These are phyloP conservation scores for Neopipo cinnamomea DNA, from an alignment of 2,113 vertebrate genomes.

Conservation along the genomic window DNA sequence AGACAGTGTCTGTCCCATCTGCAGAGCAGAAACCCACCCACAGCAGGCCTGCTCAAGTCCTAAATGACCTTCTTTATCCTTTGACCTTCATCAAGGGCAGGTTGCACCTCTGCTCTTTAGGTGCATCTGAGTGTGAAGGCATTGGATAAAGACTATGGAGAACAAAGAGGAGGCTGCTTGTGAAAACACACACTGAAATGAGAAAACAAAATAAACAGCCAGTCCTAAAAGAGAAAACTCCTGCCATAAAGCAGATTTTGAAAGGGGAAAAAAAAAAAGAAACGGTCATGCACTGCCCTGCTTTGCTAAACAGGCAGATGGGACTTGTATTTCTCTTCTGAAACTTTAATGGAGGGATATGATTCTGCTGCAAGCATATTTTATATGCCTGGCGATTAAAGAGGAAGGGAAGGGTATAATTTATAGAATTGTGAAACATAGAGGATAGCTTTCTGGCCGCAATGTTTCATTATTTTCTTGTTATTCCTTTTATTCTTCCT, in stretches of 20 bases:
- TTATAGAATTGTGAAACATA: conserved; percentile 29
- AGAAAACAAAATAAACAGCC: conserved; percentile 37
- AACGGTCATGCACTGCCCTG: neutral
- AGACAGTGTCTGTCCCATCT: neutral
- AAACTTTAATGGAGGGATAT: conserved; percentile 51
- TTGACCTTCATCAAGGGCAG: neutral
- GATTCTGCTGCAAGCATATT: conserved; percentile 27
- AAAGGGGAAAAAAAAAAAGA: neutral
- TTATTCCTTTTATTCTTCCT: conserved; percentile 26
- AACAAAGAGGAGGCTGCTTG: neutral
- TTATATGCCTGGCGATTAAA: conserved; percentile 45
- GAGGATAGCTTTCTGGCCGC: conserved; percentile 37
- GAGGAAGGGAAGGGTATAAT: conserved; percentile 44
- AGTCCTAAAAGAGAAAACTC: conserved; percentile 7
- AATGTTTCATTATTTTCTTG: conserved; percentile 48
- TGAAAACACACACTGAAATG: neutral
- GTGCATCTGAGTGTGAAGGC: neutral
- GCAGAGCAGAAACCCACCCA: neutral
- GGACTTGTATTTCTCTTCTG: conserved; percentile 42
- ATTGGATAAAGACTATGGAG: neutral
- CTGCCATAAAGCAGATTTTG: conserved; percentile 1
- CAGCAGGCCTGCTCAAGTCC: neutral
- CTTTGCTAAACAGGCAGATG: conserved; percentile 55
- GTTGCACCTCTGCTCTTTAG: neutral
- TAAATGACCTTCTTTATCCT: neutral